A percentile compares a stretch with the other conserved stretches of the same genome.
Conservation (phyloP, 2,113 vertebrate species). For the Platichthys flesus region DNA sequence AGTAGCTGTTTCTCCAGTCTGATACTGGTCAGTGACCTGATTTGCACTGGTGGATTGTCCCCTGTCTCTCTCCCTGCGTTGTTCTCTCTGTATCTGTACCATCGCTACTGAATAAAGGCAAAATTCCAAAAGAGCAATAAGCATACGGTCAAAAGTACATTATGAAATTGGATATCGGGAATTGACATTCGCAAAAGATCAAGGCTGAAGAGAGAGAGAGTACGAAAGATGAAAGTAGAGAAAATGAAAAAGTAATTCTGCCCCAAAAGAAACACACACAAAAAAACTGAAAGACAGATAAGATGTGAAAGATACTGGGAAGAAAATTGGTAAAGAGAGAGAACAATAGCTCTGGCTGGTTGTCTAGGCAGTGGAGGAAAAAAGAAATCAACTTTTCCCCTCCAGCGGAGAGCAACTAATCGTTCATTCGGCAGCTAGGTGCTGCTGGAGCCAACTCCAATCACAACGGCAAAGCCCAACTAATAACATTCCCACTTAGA, state of each 20-base stretch:
- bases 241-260: conserved; percentile 57
- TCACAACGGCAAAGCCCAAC: conserved; percentile 64
- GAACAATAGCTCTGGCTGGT: conserved; percentile 70
- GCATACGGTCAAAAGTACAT: neutral
- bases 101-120: neutral
- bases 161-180: conserved; percentile 21
- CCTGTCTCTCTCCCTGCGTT: neutral
- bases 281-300: conserved; percentile 57
- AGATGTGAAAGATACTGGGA: conserved; percentile 70
- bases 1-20: neutral
- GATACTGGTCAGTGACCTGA: neutral
- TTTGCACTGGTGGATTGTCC: neutral
- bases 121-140: neutral
- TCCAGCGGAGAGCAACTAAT: conserved; percentile 79
- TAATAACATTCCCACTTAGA: conserved; percentile 79
- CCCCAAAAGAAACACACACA: conserved; percentile 33
- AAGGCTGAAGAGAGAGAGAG: conserved; percentile 25
- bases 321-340: conserved; percentile 70
- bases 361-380: conserved; percentile 60
- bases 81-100: neutral
- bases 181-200: conserved; percentile 33
- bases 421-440: conserved; percentile 72
- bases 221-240: conserved; percentile 38
- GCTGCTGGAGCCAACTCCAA: conserved; percentile 65
- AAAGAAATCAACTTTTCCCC: conserved; percentile 80